phyloP scores from a whole-genome alignment of 2,797 vertebrate species.

The Lutra lutra region DNA sequence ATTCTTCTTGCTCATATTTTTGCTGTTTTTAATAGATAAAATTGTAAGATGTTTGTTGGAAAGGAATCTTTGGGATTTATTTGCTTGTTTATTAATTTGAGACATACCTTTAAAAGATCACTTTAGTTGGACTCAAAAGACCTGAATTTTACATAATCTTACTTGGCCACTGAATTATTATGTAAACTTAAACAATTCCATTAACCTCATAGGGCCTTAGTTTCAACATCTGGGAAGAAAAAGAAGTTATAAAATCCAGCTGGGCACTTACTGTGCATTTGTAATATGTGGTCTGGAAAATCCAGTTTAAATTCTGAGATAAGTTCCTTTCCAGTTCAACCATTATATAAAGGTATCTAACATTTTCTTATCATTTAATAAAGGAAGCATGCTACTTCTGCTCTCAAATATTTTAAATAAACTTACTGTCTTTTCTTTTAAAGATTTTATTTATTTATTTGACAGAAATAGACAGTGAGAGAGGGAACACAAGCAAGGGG shows the following conservation, averaged over 20 bases:
- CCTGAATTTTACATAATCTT: not conserved
- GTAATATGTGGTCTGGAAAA: not conserved
- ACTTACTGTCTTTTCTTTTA: not conserved
- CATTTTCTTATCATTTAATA: constrained; percentile 3
- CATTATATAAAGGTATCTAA: not conserved
- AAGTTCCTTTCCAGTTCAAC: not conserved
- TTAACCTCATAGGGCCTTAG: not conserved
- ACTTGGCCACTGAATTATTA: not conserved
- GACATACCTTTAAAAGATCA: constrained; percentile 31
- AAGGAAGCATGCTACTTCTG: not conserved
- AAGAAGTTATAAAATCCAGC: not conserved
- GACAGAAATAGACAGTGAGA: too few species aligned
- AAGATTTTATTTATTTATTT: too few species aligned
- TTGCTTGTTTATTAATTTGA: constrained; percentile 38
- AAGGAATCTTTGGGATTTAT: constrained; percentile 19
- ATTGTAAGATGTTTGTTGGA: not conserved
- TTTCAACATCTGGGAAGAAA: not conserved
- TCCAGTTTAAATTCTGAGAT: not conserved
- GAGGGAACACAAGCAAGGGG: too few species aligned
- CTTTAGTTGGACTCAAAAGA: not conserved
- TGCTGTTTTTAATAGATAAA: constrained; percentile 27
- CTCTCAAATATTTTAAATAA: constrained; percentile 46
- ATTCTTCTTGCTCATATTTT: not conserved
- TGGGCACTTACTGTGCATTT: not conserved
- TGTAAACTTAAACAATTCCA: not conserved